A percentile compares a stretch with the other conserved stretches of the same genome.
Conservation (phyloP, 2,113 vertebrate species). For the Callaeas wilsoni region DNA sequence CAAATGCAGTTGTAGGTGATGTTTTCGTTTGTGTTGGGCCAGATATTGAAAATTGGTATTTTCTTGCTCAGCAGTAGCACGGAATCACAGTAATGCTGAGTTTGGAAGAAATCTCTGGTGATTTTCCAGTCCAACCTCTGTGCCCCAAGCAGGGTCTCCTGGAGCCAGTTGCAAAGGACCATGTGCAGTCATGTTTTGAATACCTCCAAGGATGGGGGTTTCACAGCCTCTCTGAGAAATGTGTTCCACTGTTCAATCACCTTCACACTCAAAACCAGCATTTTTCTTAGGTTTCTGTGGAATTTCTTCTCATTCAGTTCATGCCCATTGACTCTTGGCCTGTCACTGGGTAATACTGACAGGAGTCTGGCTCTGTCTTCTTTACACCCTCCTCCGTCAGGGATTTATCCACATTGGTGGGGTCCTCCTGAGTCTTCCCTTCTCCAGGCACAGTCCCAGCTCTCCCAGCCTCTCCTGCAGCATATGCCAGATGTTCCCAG, state of each 20-base stretch:
- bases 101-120: neutral
- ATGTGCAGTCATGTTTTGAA: neutral
- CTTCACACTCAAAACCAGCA: neutral
- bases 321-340: neutral
- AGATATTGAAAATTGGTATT: neutral
- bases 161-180: neutral
- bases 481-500: neutral
- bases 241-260: neutral
- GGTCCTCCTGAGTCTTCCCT: neutral
- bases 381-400: neutral
- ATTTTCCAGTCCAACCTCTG: fast-evolving
- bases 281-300: neutral
- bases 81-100: neutral
- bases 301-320: neutral
- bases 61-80: neutral
- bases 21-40: neutral
- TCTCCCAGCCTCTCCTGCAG: neutral
- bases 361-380: neutral
- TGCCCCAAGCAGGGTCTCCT: neutral
- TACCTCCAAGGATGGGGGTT: neutral
- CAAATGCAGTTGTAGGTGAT: neutral
- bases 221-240: neutral
- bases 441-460: neutral
- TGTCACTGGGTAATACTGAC: neutral
- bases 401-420: neutral